Conservation (phyloP, 2,113 vertebrate genomes). For the Clupea harengus region DNA sequence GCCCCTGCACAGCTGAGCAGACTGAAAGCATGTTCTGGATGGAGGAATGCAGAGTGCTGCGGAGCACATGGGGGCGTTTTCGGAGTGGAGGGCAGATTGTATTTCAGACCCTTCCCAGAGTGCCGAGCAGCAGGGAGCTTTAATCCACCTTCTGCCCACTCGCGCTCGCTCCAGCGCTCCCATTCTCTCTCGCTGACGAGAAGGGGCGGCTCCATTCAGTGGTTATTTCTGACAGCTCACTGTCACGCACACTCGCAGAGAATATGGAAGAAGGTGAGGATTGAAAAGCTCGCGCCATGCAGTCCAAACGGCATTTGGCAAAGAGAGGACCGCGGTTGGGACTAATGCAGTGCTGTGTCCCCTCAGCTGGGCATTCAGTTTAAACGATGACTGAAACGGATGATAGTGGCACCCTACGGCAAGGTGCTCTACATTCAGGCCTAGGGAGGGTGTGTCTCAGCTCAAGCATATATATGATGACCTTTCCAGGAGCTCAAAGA, state of each 20-base stretch:
- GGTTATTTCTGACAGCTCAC: constrained; percentile 37
- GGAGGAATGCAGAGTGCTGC: constrained; percentile 22
- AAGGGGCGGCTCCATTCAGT: constrained; percentile 21
- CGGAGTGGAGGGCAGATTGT: constrained; percentile 3
- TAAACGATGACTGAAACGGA: background rate
- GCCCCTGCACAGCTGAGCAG: background rate
- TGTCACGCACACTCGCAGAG: background rate
- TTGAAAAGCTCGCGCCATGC: background rate
- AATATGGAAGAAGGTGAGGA: constrained; percentile 13
- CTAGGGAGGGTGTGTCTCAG: background rate
- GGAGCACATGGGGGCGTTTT: constrained; percentile 22
- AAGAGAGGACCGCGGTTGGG: constrained; percentile 14
- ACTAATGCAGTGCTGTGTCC: constrained; percentile 12
- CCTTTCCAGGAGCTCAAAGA: background rate
- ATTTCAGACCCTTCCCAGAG: constrained; percentile 24
- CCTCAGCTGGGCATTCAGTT: background rate
- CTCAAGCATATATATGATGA: background rate
- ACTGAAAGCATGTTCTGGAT: too few relatives aligned
- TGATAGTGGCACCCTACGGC: background rate
- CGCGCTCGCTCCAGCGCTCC: background rate
- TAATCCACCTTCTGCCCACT: constrained; percentile 40
- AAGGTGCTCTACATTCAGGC: background rate
- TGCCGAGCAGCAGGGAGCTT: constrained; percentile 22
- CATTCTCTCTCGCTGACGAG: background rate
- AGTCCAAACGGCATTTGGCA: background rate